Evolutionary conservation across 2,797 vertebrate genomes (phyloP), one percentile per base, ranked within the genome.

Genomic region (Sebastes hopkinsi): DNA sequence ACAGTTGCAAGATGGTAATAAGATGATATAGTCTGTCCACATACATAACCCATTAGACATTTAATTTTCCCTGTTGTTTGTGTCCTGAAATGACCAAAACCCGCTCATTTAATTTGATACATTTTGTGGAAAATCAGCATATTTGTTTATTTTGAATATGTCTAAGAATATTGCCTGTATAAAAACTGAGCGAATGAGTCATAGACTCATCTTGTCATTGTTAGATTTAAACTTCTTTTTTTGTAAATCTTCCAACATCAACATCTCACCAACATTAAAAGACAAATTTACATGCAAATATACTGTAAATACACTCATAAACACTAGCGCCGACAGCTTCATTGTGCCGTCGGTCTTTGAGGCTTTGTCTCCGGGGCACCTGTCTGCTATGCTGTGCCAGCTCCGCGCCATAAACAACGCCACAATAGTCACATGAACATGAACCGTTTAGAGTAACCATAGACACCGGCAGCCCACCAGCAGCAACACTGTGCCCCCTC

Each of bases 381-480:
- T 92, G 91, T 36, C 52, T 27, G 69, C 66, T 58, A 30, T 12
- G 4, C 67, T 22, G 46, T 81, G 85, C 87, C 88, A 89, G 79
- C 55, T 64, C 68, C 46, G 69, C 14, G 65, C 66, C 75, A 84
- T 72, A 72, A 89, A 81, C 75, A 86, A 67, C 60, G 65, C 25
- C 71, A 81, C 72, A 78, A 71, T 34, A 59, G 81, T 66, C 65
- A 66, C 72, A 38, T 38, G 38, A 72, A 75, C 76, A 87, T 73
- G 64, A 70, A 84, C 42, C 67, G 34, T 87, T 87, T 64, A 79
- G 74, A 67, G 89, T 93, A 87, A 90, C 90, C 91, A 90, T 87
- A 88, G 90, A 86, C 86, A 90, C 84, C 52, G 64, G 83, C 76
- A 89, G 79, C 80, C 71, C 81, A 89, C 80, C 86, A 73, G 52